These are phyloP conservation scores for Scolopax bukidnonensis DNA, from an alignment of 2,797 vertebrate species.

Conservation along the genomic window DNA sequence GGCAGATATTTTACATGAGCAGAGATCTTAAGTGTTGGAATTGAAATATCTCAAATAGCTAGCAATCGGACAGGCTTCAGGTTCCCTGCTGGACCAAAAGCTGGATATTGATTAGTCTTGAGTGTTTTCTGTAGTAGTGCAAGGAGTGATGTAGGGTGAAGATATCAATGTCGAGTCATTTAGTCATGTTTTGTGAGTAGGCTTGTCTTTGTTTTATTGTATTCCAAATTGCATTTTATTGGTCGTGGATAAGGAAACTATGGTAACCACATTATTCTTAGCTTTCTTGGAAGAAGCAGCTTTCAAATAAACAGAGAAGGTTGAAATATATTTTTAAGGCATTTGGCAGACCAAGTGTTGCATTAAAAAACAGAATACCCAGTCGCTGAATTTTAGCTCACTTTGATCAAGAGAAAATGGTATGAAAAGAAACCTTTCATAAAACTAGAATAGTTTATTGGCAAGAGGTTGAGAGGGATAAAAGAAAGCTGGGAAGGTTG, in stretches of 20 bases:
- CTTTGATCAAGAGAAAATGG: slow-evolving; percentile 28
- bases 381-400: background rate
- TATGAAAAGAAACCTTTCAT: slow-evolving; percentile 52
- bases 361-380: slow-evolving; percentile 14
- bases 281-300: slow-evolving; percentile 14
- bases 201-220: background rate
- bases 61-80: background rate
- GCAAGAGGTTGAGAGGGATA: background rate
- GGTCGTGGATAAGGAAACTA: slow-evolving; percentile 37
- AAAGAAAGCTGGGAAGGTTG: slow-evolving; percentile 33
- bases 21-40: background rate
- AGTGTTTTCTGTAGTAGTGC: background rate
- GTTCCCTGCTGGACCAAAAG: background rate
- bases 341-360: slow-evolving; percentile 35
- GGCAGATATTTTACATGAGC: background rate
- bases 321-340: slow-evolving; percentile 48
- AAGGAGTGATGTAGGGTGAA: background rate
- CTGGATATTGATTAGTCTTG: background rate
- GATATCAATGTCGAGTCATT: background rate
- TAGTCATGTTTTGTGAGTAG: background rate
- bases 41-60: background rate
- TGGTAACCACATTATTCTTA: slow-evolving; percentile 53
- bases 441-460: slow-evolving; percentile 26
- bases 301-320: slow-evolving; percentile 39
- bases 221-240: slow-evolving; percentile 17